These are phyloP conservation scores for Pimephales promelas DNA, from an alignment of 2,113 vertebrate species.

Conservation along the genomic window DNA sequence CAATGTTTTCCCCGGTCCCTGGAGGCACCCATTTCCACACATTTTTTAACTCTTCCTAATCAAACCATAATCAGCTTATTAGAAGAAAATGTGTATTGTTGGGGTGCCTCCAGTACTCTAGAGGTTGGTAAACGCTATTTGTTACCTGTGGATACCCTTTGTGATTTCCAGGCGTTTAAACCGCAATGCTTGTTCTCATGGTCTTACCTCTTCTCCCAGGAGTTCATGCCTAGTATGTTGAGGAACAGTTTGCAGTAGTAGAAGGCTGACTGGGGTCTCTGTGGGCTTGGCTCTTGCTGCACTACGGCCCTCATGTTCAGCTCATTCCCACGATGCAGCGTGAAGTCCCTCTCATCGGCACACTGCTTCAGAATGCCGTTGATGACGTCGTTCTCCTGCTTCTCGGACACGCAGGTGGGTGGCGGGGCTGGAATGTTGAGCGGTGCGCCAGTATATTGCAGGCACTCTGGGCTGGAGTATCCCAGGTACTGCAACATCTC, in stretches of 20 bases:
- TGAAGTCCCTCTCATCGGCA: conserved; percentile 91
- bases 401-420: conserved; percentile 93
- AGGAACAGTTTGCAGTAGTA: conserved; percentile 98
- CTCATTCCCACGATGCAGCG: conserved; percentile 86
- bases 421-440: conserved; percentile 94
- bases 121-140: too few relatives aligned
- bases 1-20: too few relatives aligned
- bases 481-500: conserved; percentile 96
- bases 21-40: too few relatives aligned
- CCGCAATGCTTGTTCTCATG: not conserved
- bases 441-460: conserved; percentile 87
- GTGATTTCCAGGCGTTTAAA: not conserved
- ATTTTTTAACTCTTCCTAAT: too few relatives aligned
- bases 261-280: conserved; percentile 93
- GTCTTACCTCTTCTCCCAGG: conserved; percentile 97
- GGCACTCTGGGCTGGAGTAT: conserved; percentile 91
- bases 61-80: too few relatives aligned
- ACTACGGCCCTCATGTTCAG: conserved; percentile 90
- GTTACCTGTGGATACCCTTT: not conserved
- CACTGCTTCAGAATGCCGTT: conserved; percentile 96
- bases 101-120: too few relatives aligned
- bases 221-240: conserved; percentile 98
- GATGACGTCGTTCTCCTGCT: conserved; percentile 98
- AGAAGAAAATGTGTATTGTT: too few relatives aligned
- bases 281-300: conserved; percentile 86